Conservation (phyloP, 2,113 vertebrate genomes). For the Reinhardtius hippoglossoides region DNA sequence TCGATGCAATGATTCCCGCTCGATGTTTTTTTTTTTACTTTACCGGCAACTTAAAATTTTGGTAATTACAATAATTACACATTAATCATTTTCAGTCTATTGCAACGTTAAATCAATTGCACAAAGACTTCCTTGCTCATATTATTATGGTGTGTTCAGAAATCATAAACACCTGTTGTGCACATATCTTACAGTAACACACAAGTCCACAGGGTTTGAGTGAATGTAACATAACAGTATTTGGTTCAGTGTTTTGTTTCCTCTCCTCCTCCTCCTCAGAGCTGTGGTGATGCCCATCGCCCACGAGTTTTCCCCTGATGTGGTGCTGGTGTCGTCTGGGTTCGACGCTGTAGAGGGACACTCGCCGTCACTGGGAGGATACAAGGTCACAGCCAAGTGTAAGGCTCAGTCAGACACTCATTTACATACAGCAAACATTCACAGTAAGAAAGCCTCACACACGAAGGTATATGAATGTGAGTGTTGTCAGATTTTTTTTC, state of each 20-base stretch:
- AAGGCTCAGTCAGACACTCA: conserved; percentile 67
- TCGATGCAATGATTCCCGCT: background rate
- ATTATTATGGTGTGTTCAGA: conserved; percentile 25
- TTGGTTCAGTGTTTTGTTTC: conserved; percentile 18
- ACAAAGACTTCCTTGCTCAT: conserved; percentile 15
- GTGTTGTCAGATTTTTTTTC: background rate
- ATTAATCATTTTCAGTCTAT: conserved; percentile 6
- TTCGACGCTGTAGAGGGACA: conserved; percentile 94
- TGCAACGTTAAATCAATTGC: conserved; percentile 33
- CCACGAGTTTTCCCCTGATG: conserved; percentile 90
- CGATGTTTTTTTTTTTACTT: conserved; percentile 10
- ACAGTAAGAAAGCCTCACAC: background rate
- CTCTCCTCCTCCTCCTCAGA: conserved; percentile 74
- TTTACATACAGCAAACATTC: background rate
- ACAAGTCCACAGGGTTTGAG: background rate
- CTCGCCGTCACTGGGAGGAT: conserved; percentile 87
- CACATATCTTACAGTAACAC: conserved; percentile 10
- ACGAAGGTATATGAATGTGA: background rate
- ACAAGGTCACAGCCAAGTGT: conserved; percentile 96
- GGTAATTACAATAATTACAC: conserved; percentile 23
- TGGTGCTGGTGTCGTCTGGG: conserved; percentile 93
- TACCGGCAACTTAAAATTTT: conserved; percentile 13
- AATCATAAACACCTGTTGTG: conserved; percentile 63
- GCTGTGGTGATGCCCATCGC: conserved; percentile 95
- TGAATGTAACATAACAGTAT: background rate